These are phyloP conservation scores for Triplophysa bombifrons DNA, from an alignment of 2,797 vertebrate species.

Conservation along the genomic window DNA sequence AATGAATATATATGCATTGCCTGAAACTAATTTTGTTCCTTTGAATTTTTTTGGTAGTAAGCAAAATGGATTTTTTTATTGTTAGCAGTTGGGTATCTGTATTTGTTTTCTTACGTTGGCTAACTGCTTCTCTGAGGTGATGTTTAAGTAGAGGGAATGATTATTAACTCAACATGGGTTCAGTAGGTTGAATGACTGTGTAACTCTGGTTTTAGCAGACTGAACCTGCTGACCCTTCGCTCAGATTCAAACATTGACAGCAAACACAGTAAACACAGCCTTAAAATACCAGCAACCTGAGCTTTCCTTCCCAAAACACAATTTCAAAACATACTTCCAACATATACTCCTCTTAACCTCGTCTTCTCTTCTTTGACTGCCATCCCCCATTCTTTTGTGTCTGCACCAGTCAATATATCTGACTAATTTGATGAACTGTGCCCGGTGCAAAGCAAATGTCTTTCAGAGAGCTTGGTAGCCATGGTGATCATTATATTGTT, in stretches of 20 bases:
- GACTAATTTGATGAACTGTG: slow-evolving; percentile 78
- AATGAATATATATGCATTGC: not conserved
- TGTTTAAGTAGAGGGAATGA: not conserved
- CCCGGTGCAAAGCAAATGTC: slow-evolving; percentile 79
- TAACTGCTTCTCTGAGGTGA: slow-evolving; percentile 2
- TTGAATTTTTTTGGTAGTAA: not conserved
- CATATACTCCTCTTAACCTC: slow-evolving; percentile 29
- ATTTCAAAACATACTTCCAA: slow-evolving; percentile 3
- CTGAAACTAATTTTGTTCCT: not conserved
- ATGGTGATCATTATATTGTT: slow-evolving; percentile 85
- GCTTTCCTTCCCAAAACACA: not conserved
- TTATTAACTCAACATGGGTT: slow-evolving; percentile 22
- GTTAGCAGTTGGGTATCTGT: not conserved
- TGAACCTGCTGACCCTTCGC: slow-evolving; percentile 23
- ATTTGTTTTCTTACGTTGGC: not conserved
- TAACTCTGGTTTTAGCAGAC: slow-evolving; percentile 1
- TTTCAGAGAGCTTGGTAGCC: slow-evolving; percentile 79
- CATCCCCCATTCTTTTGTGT: slow-evolving; percentile 63
- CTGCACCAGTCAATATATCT: slow-evolving; percentile 76
- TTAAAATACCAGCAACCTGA: not conserved
- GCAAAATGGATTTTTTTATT: not conserved
- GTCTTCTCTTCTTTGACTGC: slow-evolving; percentile 47
- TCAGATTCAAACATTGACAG: slow-evolving; percentile 10
- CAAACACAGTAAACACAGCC: not conserved
- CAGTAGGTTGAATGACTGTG: slow-evolving; percentile 2